A percentile compares a stretch with the other conserved stretches of the same genome.
phyloP scores from a whole-genome alignment of 2,113 vertebrate species.

The Chiloscyllium plagiosum region DNA sequence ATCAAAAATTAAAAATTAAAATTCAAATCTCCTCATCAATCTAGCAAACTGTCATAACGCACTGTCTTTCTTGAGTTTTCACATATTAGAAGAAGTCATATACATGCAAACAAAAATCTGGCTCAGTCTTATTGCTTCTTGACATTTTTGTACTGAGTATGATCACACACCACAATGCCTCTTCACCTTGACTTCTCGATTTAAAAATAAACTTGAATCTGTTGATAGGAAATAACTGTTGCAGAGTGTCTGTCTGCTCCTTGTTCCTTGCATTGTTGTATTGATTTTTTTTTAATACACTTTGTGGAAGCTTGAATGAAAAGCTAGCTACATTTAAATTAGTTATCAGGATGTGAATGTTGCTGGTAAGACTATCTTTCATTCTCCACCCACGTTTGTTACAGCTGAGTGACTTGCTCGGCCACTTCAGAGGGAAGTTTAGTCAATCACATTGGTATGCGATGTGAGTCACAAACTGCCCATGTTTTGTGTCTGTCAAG shows the following conservation, averaged over 20 bases:
- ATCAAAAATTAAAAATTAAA: background rate
- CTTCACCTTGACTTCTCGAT: background rate
- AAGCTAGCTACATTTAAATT: background rate
- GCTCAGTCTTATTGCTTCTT: background rate
- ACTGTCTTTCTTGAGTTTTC: background rate
- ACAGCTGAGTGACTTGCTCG: background rate
- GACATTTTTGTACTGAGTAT: background rate
- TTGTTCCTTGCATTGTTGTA: background rate
- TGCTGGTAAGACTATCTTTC: background rate
- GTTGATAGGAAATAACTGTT: background rate
- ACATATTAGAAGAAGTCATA: background rate
- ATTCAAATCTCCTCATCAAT: background rate
- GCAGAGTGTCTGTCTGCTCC: background rate
- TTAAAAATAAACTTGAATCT: background rate
- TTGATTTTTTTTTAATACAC: background rate
- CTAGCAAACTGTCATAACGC: background rate
- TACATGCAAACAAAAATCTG: background rate
- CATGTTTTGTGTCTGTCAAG: background rate
- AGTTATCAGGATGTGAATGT: background rate
- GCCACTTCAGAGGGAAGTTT: background rate
- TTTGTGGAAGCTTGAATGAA: background rate
- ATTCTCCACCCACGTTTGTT: background rate
- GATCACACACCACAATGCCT: background rate
- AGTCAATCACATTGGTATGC: background rate
- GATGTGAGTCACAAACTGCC: background rate